These are phyloP conservation scores for Colostygia pectinataria DNA, from an alignment of 2,888 invertebrate species.

Conservation along the genomic window DNA sequence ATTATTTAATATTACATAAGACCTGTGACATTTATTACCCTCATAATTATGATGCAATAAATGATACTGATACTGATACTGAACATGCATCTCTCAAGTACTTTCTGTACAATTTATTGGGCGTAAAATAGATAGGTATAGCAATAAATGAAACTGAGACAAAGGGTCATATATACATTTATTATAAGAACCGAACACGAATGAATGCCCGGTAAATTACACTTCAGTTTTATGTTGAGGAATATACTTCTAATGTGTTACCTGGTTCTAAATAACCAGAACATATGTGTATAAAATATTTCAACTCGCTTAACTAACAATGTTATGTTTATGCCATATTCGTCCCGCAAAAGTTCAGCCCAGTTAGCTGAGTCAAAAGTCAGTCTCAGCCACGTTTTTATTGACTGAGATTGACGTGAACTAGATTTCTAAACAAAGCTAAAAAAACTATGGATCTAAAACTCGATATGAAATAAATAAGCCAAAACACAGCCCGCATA, in stretches of 20 bases:
- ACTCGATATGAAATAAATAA: slow-evolving; percentile 22
- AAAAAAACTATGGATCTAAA: slow-evolving; percentile 10
- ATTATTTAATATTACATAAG: no score
- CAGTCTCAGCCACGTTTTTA: no score
- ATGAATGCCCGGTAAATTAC: slow-evolving; percentile 29
- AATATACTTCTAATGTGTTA: slow-evolving; percentile 23
- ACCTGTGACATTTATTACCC: no score
- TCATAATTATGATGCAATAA: no score
- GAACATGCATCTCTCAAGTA: background rate
- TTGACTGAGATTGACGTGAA: slow-evolving; percentile 16
- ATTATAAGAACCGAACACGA: slow-evolving; percentile 31
- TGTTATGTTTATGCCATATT: no score
- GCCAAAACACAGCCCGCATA: slow-evolving; percentile 21
- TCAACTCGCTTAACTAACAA: no score
- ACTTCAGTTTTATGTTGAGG: slow-evolving; percentile 25
- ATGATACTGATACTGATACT: no score
- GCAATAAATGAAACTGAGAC: slow-evolving; percentile 25
- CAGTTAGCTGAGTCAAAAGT: no score
- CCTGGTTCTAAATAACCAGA: slow-evolving; percentile 3
- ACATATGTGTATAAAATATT: no score
- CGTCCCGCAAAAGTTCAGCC: no score
- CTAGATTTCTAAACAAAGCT: slow-evolving; percentile 15
- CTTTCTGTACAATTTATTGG: slow-evolving; percentile 23
- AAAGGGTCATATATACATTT: slow-evolving; percentile 33
- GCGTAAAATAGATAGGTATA: slow-evolving; percentile 23